Evolutionary conservation across 1,140 invertebrate species (phyloP), one percentile per base, ranked within the genome.

Genomic region (Drosophila asahinai): DNA sequence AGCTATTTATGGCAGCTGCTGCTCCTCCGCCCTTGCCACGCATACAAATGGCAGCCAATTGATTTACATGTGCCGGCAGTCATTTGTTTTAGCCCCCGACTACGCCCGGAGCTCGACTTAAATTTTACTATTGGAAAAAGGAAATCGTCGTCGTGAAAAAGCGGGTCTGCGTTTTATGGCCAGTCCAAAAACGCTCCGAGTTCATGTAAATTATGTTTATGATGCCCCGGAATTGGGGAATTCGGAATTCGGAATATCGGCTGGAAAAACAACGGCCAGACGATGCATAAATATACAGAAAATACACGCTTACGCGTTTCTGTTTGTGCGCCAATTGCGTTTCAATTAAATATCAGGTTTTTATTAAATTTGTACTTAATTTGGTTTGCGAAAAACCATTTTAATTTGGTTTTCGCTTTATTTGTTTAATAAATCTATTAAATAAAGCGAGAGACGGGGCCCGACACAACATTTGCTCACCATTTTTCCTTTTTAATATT

Each of bases 11-110:
- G 83, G 84, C 80, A 89, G 81, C 84, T 89, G 84, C 81, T 89
- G 86, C 83, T 83, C 59, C 33, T 30, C 38, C 55, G 64, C 67
- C 54, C 65, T 58, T 70, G 86, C 60, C 63, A 82, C 81, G 86
- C 86, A 89, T 89, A 90, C 87, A 84, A 89, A 89, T 89, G 86
- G 76, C 86, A 80, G 76, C 72, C 86, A 84, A 89, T 89, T 89
- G 86, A 89, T 89, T 84, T 89, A 89, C 84, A 81, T 89, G 83
- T 59, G 80, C 74, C 71, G 65, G 48, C 60, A 43, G 65, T 60
- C 57, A 48, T 77, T 80, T 70, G 62, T 48, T 66, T 66, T 57
- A 27, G 17, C 17, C 27, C 17, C 65, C 9, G 33, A 8, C 49
- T 17, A 17, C 33, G 33, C 15, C 5, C 15, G 48, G 2, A 27